Evolutionary conservation across 2,888 invertebrate genomes (phyloP).

Genomic region (Habroteleia sp.): DNA sequence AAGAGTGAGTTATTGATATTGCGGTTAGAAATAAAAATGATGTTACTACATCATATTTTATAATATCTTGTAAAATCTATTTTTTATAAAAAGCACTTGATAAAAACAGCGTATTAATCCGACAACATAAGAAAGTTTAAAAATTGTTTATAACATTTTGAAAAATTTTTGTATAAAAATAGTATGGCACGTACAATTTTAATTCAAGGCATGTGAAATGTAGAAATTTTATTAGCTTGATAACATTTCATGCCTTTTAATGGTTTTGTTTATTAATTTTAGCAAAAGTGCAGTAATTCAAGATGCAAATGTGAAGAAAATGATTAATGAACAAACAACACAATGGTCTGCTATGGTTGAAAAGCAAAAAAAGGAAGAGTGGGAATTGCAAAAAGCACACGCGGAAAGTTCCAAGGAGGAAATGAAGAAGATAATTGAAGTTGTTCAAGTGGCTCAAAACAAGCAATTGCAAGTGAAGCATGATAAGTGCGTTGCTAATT

Average conservation of each 20-base stretch:
- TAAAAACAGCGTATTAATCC: too few relatives aligned
- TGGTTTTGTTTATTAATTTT: constrained; percentile 33
- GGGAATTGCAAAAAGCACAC: constrained; percentile 84
- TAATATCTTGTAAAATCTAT: too few relatives aligned
- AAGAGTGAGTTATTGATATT: constrained; percentile 83
- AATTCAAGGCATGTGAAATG: too few relatives aligned
- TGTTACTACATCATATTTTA: too few relatives aligned
- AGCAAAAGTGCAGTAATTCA: constrained; percentile 78
- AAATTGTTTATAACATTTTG: too few relatives aligned
- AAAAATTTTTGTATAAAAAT: too few relatives aligned
- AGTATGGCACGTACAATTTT: too few relatives aligned
- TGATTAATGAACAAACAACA: constrained; percentile 84
- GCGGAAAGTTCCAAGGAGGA: constrained; percentile 82
- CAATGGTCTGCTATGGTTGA: constrained; percentile 85
- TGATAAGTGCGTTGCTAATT: constrained; percentile 81
- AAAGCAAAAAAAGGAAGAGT: constrained; percentile 83
- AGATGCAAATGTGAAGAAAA: constrained; percentile 79
- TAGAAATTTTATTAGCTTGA: too few relatives aligned
- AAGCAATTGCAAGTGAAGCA: constrained; percentile 84
- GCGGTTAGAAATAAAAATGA: too few relatives aligned
- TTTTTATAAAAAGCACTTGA: too few relatives aligned
- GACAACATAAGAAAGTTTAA: too few relatives aligned
- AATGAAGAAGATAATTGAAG: constrained; percentile 82
- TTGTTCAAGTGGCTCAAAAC: constrained; percentile 82
- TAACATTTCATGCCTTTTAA: too few relatives aligned